Conservation (phyloP, 1,140 invertebrate genomes). For the Archivesica marissinica region DNA sequence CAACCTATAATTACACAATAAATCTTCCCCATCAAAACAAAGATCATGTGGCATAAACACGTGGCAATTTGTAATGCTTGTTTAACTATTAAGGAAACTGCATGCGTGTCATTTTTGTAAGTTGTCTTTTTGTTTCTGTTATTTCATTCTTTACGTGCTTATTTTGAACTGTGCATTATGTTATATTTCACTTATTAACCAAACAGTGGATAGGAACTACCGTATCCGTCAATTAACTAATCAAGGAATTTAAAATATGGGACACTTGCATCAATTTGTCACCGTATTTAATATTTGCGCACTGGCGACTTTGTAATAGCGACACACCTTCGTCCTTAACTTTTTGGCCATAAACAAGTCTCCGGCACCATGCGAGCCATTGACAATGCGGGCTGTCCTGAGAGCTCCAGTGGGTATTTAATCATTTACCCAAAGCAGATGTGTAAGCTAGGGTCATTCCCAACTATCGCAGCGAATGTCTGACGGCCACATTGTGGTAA, state of each 20-base stretch:
- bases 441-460: constrained; percentile 49
- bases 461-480: constrained; percentile 34
- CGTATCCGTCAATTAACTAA: constrained; percentile 44
- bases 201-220: constrained; percentile 26
- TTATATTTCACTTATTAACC: constrained; percentile 21
- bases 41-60: constrained; percentile 1
- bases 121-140: constrained; percentile 26
- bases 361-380: constrained; percentile 12
- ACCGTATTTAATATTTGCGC: constrained; percentile 54
- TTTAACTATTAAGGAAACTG: constrained; percentile 4
- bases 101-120: constrained; percentile 18
- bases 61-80: constrained; percentile 19
- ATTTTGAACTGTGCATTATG: constrained; percentile 39
- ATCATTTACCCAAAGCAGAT: constrained; percentile 61
- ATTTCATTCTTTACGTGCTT: constrained; percentile 15
- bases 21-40: neutral
- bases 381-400: constrained; percentile 30
- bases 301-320: constrained; percentile 12
- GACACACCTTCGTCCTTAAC: constrained; percentile 1
- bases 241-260: constrained; percentile 47
- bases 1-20: constrained; percentile 2
- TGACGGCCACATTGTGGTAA: constrained; percentile 49
- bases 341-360: constrained; percentile 50
- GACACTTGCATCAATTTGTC: constrained; percentile 60
- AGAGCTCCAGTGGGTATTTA: constrained; percentile 44